Conservation (phyloP, 2,113 vertebrate genomes). For the Pteronura brasiliensis region DNA sequence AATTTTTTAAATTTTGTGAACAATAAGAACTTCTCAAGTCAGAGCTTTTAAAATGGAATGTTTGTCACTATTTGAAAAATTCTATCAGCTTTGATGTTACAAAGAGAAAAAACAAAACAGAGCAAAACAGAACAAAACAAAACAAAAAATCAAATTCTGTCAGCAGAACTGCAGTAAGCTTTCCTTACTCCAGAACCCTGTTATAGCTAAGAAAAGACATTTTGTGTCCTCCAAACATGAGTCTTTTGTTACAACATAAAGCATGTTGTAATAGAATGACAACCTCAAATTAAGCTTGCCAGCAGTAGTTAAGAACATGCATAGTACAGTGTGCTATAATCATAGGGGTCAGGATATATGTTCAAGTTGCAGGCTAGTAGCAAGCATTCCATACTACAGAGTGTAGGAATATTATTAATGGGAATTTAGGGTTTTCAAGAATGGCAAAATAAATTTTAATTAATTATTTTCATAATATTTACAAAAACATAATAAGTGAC, state of each 20-base stretch:
- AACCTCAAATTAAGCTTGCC: slow-evolving; percentile 40
- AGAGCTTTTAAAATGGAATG: not conserved
- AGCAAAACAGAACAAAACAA: not conserved
- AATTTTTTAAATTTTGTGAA: not conserved
- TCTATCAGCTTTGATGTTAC: not conserved
- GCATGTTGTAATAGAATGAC: not conserved
- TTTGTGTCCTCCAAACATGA: not conserved
- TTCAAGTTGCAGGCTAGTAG: not conserved
- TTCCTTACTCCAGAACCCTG: not conserved
- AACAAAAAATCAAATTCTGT: not conserved
- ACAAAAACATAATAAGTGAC: not conserved
- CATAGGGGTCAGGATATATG: not conserved
- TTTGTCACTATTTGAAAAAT: not conserved
- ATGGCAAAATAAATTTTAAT: not conserved
- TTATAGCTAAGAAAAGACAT: not conserved
- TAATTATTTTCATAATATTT: not conserved
- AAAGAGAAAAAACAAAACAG: not conserved
- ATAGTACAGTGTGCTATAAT: not conserved
- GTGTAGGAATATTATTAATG: not conserved
- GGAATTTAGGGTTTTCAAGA: not conserved
- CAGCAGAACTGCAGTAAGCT: not conserved
- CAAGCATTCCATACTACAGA: rapidly evolving
- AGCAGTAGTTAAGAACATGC: not conserved
- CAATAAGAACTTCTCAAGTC: not conserved
- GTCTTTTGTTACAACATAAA: not conserved